Evolutionary conservation across 2,888 invertebrate species (phyloP).

Genomic region (Lordiphosa andalusiaca): DNA sequence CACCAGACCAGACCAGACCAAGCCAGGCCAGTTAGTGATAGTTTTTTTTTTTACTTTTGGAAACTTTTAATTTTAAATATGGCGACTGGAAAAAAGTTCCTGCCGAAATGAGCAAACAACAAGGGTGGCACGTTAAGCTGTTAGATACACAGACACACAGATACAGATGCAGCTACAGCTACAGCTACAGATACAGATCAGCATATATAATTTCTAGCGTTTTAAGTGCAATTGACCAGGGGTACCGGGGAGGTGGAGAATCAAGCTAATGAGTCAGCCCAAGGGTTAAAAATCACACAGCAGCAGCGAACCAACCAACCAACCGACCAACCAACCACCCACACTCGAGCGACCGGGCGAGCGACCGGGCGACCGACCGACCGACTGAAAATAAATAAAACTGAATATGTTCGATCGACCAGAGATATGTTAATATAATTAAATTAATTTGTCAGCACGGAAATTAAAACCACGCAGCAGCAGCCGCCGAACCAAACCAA

Average conservation of each 20-base stretch:
- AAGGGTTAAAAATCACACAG: constrained; percentile 39
- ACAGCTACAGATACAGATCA: constrained; percentile 36
- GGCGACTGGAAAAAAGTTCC: constrained; percentile 57
- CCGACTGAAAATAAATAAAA: constrained; percentile 10
- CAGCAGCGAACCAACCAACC: constrained; percentile 13
- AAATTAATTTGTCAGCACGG: constrained; percentile 76
- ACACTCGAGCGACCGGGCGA: constrained; percentile 5
- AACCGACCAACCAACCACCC: constrained; percentile 19
- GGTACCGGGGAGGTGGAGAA: constrained; percentile 1
- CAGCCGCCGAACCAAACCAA: constrained; percentile 28
- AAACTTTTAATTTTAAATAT: constrained; percentile 63
- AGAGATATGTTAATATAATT: constrained; percentile 78
- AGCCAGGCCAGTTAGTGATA: constrained; percentile 23
- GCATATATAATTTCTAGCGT: constrained; percentile 70
- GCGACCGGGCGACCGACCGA: constrained; percentile 7
- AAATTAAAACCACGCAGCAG: constrained; percentile 62
- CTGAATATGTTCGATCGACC: constrained; percentile 46
- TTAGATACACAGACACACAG: constrained; percentile 42
- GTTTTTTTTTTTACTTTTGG: not conserved
- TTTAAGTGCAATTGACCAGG: constrained; percentile 67
- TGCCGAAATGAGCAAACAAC: constrained; percentile 62
- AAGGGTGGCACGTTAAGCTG: constrained; percentile 42
- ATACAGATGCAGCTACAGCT: constrained; percentile 11
- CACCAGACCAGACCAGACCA: not conserved
- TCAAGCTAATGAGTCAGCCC: constrained; percentile 61